Percentiles rank a stretch among this genome's conserved stretches.
phyloP scores from a whole-genome alignment of 2,888 invertebrate species.

The Nezara viridula region DNA sequence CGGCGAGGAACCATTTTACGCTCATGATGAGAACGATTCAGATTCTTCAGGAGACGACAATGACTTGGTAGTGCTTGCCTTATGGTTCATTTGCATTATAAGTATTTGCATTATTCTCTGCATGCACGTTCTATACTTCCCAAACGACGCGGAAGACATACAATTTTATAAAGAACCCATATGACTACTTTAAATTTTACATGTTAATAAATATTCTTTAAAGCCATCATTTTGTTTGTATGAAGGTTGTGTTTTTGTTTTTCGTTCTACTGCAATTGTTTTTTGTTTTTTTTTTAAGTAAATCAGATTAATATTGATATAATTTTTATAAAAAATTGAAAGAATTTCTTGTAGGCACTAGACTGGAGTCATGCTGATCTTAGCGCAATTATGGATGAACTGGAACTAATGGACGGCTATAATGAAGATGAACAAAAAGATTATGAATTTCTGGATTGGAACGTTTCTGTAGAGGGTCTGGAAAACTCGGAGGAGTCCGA shows the following conservation, averaged over 20 bases:
- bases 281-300: neutral
- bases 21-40: neutral
- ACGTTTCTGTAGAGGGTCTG: neutral
- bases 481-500: neutral
- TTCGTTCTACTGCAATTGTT: neutral
- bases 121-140: neutral
- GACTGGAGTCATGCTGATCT: slow-evolving; percentile 8
- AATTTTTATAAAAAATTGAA: neutral
- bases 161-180: neutral
- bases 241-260: neutral
- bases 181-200: neutral
- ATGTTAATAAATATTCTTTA: neutral
- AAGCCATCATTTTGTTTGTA: neutral
- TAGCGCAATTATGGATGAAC: neutral
- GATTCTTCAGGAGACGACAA: neutral
- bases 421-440: neutral
- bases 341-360: slow-evolving; percentile 13
- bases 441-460: neutral
- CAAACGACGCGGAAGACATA: neutral
- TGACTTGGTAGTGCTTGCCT: neutral
- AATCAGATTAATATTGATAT: neutral
- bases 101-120: neutral
- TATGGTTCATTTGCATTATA: slow-evolving; percentile 1
- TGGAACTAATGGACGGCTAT: neutral
- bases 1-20: neutral